Conservation (phyloP, 2,888 invertebrate genomes). For the Anthophora plumipes region DNA sequence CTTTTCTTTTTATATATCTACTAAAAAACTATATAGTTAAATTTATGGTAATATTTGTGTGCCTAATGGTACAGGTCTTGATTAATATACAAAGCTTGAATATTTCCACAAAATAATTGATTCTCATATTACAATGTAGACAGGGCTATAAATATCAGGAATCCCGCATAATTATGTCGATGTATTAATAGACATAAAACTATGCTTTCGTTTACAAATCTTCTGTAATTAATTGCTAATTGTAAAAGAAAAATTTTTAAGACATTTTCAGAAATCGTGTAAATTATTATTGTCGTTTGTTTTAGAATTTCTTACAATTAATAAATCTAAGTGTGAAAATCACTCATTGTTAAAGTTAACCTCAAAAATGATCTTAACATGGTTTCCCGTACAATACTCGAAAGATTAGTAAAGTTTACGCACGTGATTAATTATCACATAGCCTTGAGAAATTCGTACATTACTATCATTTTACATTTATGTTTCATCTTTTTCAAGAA, state of each 20-base stretch:
- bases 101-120: slow-evolving; percentile 2
- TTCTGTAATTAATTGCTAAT: background rate
- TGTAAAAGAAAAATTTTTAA: background rate
- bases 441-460: background rate
- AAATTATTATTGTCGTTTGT: too few species aligned
- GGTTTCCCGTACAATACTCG: background rate
- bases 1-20: background rate
- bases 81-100: background rate
- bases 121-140: background rate
- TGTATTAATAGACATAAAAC: background rate
- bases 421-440: too few species aligned
- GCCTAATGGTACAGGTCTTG: background rate
- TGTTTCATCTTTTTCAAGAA: background rate
- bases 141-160: background rate
- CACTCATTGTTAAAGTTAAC: background rate
- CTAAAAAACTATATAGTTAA: background rate
- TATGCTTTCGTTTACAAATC: background rate
- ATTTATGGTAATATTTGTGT: background rate
- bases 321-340: background rate
- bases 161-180: background rate
- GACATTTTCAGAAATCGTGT: background rate
- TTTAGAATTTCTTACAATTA: background rate
- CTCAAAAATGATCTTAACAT: slow-evolving; percentile 3
- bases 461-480: background rate
- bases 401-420: background rate